phyloP scores from a whole-genome alignment of 2,888 invertebrate genomes.

The Chrysotoxum bicinctum region DNA sequence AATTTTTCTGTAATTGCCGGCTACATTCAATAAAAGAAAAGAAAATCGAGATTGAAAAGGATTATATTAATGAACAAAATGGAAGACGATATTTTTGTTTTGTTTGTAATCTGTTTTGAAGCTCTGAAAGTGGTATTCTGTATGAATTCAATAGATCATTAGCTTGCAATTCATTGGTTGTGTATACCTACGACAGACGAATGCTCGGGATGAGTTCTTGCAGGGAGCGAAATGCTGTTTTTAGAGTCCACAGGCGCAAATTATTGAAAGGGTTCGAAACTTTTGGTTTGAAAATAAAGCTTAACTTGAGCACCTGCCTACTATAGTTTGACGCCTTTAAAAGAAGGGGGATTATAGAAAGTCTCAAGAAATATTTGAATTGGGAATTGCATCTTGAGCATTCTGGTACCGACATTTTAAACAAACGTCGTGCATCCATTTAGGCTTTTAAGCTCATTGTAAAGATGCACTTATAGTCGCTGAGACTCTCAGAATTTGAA shows the following conservation, averaged over 20 bases:
- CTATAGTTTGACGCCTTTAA: no score
- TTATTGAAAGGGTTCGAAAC: neutral
- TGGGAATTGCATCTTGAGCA: no score
- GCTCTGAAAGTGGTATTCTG: neutral
- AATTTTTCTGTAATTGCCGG: slow-evolving; percentile 78
- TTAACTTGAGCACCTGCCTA: no score
- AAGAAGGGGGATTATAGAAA: no score
- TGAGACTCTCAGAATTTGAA: no score
- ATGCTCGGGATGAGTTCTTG: neutral
- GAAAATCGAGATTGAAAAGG: slow-evolving; percentile 19
- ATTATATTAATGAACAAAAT: slow-evolving; percentile 43
- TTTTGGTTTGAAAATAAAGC: neutral
- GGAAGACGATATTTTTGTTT: slow-evolving; percentile 28
- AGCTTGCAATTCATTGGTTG: slow-evolving; percentile 55
- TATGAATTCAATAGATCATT: slow-evolving; percentile 60
- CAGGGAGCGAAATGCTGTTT: neutral
- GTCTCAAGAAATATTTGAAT: no score
- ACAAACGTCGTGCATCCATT: no score
- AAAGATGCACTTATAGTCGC: no score
- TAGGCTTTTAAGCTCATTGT: no score
- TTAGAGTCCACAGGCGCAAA: neutral
- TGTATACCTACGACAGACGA: neutral
- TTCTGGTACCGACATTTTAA: no score
- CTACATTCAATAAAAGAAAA: slow-evolving; percentile 73
- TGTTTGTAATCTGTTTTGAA: slow-evolving; percentile 24